Evolutionary conservation across 2,797 vertebrate species (phyloP), one percentile per base, ranked within the genome.

Genomic region (Odontamblyopus rebecca): DNA sequence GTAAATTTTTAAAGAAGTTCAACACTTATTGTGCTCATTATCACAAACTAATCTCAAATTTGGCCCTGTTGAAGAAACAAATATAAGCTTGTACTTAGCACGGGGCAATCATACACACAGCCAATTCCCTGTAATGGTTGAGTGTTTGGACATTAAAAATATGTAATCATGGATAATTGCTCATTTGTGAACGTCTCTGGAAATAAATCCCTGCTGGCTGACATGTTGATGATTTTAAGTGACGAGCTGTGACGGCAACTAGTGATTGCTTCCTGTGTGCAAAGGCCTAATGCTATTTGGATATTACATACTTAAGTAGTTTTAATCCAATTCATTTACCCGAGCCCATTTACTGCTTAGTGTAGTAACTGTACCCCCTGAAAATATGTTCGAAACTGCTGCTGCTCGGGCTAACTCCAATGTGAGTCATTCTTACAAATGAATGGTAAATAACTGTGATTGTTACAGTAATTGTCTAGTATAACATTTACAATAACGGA

Each of bases 241-340:
- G 53, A 68, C 23, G 30, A 68, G 53, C 51, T 68, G 32, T 50
- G 64, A 57, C 29, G 30, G 53, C 12, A 23, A 68, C 18, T 68
- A 35, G 51, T 68, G 53, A 68, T 68, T 56, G 51, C 67, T 68
- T 68, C 67, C 67, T 68, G 67, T 56, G 67, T 23, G 67, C 53
- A 35, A 53, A 68, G 67, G 30, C 30, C 29, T 68, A 68, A 68
- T 68, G 53, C 53, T 57, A 57, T 68, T 68, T 68, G 53, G 51
- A 68, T 68, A 68, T 68, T 68, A 38, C 67, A 38, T 68, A 68
- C 51, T 68, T 68, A 68, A 68, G 67, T 68, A 57, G 67, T 68
- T 68, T 68, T 68, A 68, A 68, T 68, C 86, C 70, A 76, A 79
- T 30, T 77, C 68, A 82, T 75, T 75, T 75, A 71, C 57, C 69